A percentile compares a stretch with the other conserved stretches of the same genome.
phyloP scores from a whole-genome alignment of 2,888 invertebrate genomes.

The Rhingia campestris region DNA sequence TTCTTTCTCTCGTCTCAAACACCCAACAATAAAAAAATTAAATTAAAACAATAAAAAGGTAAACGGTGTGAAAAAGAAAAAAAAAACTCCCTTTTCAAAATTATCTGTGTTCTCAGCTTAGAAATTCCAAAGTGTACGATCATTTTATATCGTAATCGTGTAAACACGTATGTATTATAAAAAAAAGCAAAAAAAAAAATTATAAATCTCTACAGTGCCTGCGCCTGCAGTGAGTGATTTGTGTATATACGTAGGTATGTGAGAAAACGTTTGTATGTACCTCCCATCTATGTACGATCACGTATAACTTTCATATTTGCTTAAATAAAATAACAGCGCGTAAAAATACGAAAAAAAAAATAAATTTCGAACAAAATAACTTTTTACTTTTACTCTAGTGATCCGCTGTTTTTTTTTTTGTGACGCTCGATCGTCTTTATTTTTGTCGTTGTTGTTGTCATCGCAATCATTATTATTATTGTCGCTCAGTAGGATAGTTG shows the following conservation, averaged over 20 bases:
- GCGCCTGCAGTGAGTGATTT: constrained; percentile 68
- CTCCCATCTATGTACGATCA: constrained; percentile 60
- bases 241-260: constrained; percentile 61
- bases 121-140: constrained; percentile 72
- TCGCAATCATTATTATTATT: background rate
- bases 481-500: constrained; percentile 10
- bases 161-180: constrained; percentile 74
- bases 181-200: constrained; percentile 51
- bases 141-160: constrained; percentile 57
- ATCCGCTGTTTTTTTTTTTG: constrained; percentile 28
- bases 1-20: constrained; percentile 40
- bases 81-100: constrained; percentile 16
- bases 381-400: constrained; percentile 45
- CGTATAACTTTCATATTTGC: constrained; percentile 73
- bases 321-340: constrained; percentile 56
- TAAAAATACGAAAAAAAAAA: constrained; percentile 9
- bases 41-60: background rate
- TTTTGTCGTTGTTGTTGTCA: constrained; percentile 42
- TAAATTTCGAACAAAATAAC: constrained; percentile 3
- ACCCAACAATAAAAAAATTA: constrained; percentile 51
- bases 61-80: constrained; percentile 38
- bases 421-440: background rate
- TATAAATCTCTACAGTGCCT: constrained; percentile 35
- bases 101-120: constrained; percentile 62
- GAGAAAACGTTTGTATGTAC: constrained; percentile 43